Evolutionary conservation across 2,888 invertebrate genomes (phyloP).

Genomic region (Megamerina dolium): DNA sequence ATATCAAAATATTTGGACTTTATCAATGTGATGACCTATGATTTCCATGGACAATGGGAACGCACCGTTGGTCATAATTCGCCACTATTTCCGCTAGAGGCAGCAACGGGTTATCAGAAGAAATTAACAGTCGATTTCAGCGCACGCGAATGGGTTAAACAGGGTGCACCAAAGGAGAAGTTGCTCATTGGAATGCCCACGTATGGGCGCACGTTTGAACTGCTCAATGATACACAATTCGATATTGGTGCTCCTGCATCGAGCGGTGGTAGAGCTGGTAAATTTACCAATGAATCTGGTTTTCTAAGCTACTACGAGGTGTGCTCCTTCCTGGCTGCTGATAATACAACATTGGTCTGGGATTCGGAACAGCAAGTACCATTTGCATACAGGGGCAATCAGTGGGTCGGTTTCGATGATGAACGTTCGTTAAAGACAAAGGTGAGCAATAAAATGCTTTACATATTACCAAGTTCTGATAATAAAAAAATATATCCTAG

Average conservation of each 20-base stretch:
- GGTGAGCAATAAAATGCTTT: constrained; percentile 53
- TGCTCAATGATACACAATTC: constrained; percentile 79
- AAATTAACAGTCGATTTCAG: constrained; percentile 89
- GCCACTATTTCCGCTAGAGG: constrained; percentile 80
- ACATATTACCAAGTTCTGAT: neutral
- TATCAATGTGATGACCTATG: constrained; percentile 93
- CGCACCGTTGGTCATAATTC: constrained; percentile 89
- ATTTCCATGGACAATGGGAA: constrained; percentile 94
- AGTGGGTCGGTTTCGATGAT: constrained; percentile 94
- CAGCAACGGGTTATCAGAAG: constrained; percentile 85
- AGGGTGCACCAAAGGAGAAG: constrained; percentile 90
- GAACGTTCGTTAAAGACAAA: constrained; percentile 86
- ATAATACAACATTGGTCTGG: constrained; percentile 90
- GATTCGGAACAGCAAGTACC: constrained; percentile 94
- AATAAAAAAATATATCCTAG: constrained; percentile 49
- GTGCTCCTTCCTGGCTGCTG: constrained; percentile 82
- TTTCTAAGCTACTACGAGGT: constrained; percentile 95
- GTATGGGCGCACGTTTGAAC: constrained; percentile 85
- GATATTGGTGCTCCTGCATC: constrained; percentile 89
- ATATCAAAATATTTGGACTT: constrained; percentile 90
- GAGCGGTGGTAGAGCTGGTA: constrained; percentile 78
- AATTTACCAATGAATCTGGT: constrained; percentile 88
- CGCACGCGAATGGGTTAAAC: constrained; percentile 87
- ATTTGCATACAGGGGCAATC: constrained; percentile 83
- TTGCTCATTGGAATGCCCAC: constrained; percentile 92